A percentile compares a stretch with the other conserved stretches of the same genome.
Evolutionary conservation across 2,113 vertebrate genomes (phyloP).

Genomic region (Barbus barbus): DNA sequence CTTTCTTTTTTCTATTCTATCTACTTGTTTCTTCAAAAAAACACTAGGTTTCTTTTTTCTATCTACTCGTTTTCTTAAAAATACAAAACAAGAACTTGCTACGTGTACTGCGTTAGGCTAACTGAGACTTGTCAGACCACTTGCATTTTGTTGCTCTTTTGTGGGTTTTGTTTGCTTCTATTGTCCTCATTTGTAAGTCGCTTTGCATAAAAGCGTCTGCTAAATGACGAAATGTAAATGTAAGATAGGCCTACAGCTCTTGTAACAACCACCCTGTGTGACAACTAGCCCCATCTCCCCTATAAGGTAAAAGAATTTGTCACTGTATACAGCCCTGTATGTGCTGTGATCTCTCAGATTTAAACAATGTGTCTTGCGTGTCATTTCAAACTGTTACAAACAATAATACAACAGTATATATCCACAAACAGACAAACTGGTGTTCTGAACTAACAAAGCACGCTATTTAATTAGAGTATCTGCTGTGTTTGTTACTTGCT

Average conservation of each 20-base stretch:
- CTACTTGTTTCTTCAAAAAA: too few relatives aligned
- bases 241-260: not conserved
- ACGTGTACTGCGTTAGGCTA: too few relatives aligned
- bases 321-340: not conserved
- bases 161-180: too few relatives aligned
- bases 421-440: not conserved
- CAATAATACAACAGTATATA: not conserved
- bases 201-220: too few relatives aligned
- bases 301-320: not conserved
- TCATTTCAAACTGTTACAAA: conserved; percentile 13
- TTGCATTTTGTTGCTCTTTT: too few relatives aligned
- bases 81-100: too few relatives aligned
- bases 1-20: too few relatives aligned
- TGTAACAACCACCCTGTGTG: not conserved
- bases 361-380: not conserved
- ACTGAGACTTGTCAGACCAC: too few relatives aligned
- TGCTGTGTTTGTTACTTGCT: conserved; percentile 1
- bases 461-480: not conserved
- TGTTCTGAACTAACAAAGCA: not conserved
- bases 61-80: too few relatives aligned
- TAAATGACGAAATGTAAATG: too few relatives aligned
- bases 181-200: too few relatives aligned
- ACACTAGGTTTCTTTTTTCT: too few relatives aligned
- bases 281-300: not conserved
- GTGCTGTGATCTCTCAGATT: not conserved